Evolutionary conservation across 2,888 invertebrate species (phyloP), one percentile per base, ranked within the genome.

Genomic region (Amphipoea lucens): DNA sequence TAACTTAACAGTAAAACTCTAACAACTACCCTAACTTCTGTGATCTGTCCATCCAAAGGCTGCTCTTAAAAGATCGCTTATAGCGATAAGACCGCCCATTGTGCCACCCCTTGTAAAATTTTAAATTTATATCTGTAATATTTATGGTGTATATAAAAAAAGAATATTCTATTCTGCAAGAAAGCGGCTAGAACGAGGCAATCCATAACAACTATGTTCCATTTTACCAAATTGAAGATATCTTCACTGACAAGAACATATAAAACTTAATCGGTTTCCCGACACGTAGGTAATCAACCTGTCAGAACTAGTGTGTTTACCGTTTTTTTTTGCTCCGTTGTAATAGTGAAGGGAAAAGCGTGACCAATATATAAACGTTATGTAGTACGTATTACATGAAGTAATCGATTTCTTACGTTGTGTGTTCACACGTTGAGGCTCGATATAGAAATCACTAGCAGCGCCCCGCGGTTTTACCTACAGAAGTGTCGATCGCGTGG

Each of bases 291-390:
- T 66, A 77, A 84, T 85, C 85, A 75, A 73, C 7, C 54, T 82
- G 84, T 77, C 83, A 82, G 36, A 45, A 42, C 23, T 72, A 23
- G 36, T 66, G 11, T 62, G 54, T 62, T 60, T 73, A 60, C n/a
- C 29, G 73, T 78, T 79, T 84, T 29, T 29, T 29, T 85, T 85
- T 83, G 45, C 74, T 85, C 42, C 5, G 57, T 20, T 66, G 79
- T 70, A 75, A 73, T 54, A 75, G 85, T 79, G 86, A 79, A 85
- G 42, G 83, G 77, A 83, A 74, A 79, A 75, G 83, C 79, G 79
- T 86, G 83, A 79, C 83, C 69, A 86, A 83, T 86, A 67, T 51
- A 79, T 85, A 78, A 74, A 78, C 57, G 51, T 67, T 74, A 42
- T 65, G 5, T 82, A 42, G 14, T 63, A 69, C 5, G 23, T 78